Evolutionary conservation across 2,888 invertebrate species (phyloP).

Genomic region (Kryphioiulus occultus): DNA sequence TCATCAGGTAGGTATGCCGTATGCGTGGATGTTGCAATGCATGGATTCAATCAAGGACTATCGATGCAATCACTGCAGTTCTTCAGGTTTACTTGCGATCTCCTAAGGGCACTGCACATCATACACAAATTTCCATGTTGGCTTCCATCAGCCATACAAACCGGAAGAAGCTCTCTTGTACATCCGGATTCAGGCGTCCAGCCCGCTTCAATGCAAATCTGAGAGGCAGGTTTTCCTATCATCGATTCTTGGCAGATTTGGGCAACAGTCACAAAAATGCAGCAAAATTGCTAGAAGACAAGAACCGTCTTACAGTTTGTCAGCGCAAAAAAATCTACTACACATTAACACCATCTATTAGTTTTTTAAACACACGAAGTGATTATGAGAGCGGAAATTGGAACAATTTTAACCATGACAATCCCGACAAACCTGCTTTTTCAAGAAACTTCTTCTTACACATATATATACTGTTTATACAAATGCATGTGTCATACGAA

Average conservation of each 20-base stretch:
- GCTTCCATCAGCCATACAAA: conserved; percentile 22
- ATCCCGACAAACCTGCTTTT: too few relatives aligned
- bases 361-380: too few relatives aligned
- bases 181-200: neutral
- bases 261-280: neutral
- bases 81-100: neutral
- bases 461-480: too few relatives aligned
- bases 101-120: neutral
- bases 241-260: neutral
- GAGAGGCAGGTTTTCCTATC: neutral
- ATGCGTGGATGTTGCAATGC: neutral
- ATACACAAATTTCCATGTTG: neutral
- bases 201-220: neutral
- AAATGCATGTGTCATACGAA: too few relatives aligned
- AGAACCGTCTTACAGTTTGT: neutral
- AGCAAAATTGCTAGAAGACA: neutral
- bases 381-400: too few relatives aligned
- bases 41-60: neutral
- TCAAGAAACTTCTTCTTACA: too few relatives aligned
- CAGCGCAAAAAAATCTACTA: too few relatives aligned
- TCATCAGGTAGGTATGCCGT: neutral
- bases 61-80: neutral
- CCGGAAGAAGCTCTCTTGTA: neutral
- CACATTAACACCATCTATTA: too few relatives aligned
- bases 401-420: too few relatives aligned